These are phyloP conservation scores for Melanophora roralis DNA, from an alignment of 2,888 invertebrate species.

Conservation along the genomic window DNA sequence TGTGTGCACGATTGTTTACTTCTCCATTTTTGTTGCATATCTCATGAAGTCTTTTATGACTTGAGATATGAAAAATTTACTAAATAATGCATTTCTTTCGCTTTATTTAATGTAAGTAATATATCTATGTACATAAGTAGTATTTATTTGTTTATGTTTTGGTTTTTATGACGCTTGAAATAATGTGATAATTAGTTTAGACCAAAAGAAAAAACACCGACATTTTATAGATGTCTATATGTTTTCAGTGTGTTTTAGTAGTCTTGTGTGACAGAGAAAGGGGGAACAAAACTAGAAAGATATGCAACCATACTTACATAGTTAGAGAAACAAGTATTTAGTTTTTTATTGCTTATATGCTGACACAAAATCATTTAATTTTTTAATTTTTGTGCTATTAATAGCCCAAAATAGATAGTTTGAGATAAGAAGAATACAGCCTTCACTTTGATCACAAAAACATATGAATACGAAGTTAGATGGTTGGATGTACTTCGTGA, in stretches of 20 bases:
- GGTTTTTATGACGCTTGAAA: conserved; percentile 65
- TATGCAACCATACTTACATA: too few relatives aligned
- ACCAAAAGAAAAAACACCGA: conserved; percentile 58
- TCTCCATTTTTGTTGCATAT: not conserved
- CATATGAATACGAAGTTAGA: too few relatives aligned
- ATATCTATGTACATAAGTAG: too few relatives aligned
- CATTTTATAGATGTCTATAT: conserved; percentile 1
- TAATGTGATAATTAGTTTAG: conserved; percentile 67
- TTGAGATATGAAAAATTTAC: conserved; percentile 14
- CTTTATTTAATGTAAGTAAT: conserved; percentile 14
- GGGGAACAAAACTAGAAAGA: conserved; percentile 1
- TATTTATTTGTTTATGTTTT: conserved; percentile 63
- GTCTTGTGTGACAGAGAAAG: not conserved
- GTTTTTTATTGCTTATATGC: not conserved
- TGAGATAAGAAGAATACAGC: too few relatives aligned
- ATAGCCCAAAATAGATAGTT: too few relatives aligned
- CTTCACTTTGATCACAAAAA: too few relatives aligned
- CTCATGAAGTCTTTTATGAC: conserved; percentile 44
- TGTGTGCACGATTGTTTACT: not conserved
- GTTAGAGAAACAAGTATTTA: not conserved
- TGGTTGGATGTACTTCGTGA: too few relatives aligned
- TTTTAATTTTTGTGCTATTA: not conserved
- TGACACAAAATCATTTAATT: conserved; percentile 28
- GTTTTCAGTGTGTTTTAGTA: not conserved
- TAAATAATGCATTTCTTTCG: conserved; percentile 30